These are phyloP conservation scores for Drosophila nigromelanica DNA, from an alignment of 1,140 invertebrate species.

Conservation along the genomic window DNA sequence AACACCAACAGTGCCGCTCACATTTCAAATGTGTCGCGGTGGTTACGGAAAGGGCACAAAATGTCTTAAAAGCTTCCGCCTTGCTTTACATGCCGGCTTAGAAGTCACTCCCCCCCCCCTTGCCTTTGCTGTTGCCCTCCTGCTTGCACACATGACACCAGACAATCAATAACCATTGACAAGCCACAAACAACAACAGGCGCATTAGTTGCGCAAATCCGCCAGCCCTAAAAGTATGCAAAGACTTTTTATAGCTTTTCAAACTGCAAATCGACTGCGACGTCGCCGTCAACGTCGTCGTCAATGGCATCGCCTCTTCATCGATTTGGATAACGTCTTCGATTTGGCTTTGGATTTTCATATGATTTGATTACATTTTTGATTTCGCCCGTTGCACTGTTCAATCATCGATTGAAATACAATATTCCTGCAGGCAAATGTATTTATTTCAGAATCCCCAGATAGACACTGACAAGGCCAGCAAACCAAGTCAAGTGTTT, in stretches of 20 bases:
- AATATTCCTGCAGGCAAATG: slow-evolving; percentile 58
- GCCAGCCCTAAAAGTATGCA: slow-evolving; percentile 59
- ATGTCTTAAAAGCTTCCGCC: slow-evolving; percentile 72
- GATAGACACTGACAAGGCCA: slow-evolving; percentile 2
- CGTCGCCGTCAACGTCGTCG: slow-evolving; percentile 1
- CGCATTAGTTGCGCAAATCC: slow-evolving; percentile 70
- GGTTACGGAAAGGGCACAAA: slow-evolving; percentile 20
- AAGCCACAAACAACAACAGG: slow-evolving; percentile 64
- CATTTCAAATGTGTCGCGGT: slow-evolving; percentile 49
- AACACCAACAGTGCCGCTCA: slow-evolving; percentile 33
- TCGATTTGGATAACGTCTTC: slow-evolving; percentile 40
- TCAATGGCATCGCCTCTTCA: slow-evolving; percentile 7
- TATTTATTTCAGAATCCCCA: slow-evolving; percentile 28
- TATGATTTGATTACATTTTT: slow-evolving; percentile 76
- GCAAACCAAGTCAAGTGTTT: slow-evolving; percentile 18
- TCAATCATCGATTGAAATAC: slow-evolving; percentile 74
- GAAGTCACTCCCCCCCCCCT: slow-evolving; percentile 3
- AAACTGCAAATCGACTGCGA: slow-evolving; percentile 62
- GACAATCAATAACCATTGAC: slow-evolving; percentile 79
- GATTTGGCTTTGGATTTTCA: slow-evolving; percentile 56
- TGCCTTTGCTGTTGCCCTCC: neutral
- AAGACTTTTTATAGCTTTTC: slow-evolving; percentile 48
- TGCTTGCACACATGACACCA: slow-evolving; percentile 63
- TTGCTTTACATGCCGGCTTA: slow-evolving; percentile 51
- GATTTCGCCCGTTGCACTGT: slow-evolving; percentile 61